A percentile compares a stretch with the other conserved stretches of the same genome.
These are phyloP conservation scores for Hoplostethus mediterraneus DNA, from an alignment of 2,797 vertebrate species.

Conservation along the genomic window DNA sequence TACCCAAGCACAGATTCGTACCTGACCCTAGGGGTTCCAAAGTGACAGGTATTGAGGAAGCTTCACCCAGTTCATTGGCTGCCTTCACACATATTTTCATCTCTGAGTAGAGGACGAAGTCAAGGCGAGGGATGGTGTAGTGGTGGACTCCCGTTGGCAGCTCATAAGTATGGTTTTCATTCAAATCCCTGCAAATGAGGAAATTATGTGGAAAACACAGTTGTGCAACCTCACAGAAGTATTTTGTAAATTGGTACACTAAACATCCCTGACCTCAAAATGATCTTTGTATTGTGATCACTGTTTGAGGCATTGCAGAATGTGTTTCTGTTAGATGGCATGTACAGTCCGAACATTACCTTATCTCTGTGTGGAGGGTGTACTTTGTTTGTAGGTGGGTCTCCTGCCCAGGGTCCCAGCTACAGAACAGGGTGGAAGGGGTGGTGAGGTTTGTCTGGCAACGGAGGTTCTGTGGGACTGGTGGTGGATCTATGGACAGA, in stretches of 20 bases:
- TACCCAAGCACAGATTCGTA: conserved; percentile 54
- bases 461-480: conserved; percentile 85
- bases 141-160: conserved; percentile 53
- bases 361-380: conserved; percentile 70
- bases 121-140: conserved; percentile 82
- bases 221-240: conserved; percentile 8
- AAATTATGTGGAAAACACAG: conserved; percentile 11
- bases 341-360: conserved; percentile 56
- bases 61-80: conserved; percentile 86
- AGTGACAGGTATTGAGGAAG: conserved; percentile 68
- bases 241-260: conserved; percentile 22
- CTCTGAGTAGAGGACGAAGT: conserved; percentile 78
- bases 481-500: conserved; percentile 84
- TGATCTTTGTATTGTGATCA: background rate
- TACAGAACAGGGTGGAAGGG: conserved; percentile 81
- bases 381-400: conserved; percentile 81
- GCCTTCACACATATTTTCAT: conserved; percentile 88
- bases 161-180: conserved; percentile 45
- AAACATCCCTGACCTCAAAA: background rate
- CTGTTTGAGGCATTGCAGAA: background rate
- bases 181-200: conserved; percentile 59
- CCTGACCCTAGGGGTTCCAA: conserved; percentile 89
- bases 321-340: background rate
- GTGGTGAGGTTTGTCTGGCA: conserved; percentile 86
- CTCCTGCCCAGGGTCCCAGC: conserved; percentile 85